Evolutionary conservation across 2,888 invertebrate genomes (phyloP), one percentile per base, ranked within the genome.

Genomic region (Calliscelio sp.): DNA sequence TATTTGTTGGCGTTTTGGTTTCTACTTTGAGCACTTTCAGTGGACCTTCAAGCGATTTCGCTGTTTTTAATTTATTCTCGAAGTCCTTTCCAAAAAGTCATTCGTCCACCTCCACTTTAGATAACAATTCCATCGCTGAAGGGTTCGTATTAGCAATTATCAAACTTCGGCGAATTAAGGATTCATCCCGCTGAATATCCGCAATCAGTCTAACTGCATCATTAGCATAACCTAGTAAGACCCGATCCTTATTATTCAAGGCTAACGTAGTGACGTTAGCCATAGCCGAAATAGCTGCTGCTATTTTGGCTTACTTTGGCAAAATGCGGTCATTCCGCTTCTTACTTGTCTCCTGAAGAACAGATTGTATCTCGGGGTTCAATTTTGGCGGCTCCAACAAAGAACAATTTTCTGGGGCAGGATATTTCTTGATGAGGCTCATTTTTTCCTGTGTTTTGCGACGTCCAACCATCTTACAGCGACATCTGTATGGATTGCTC

Each of bases 261-360:
- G 14, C 16, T 18, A 41, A n/a, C 14, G 51, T 35, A 0, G 24
- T n/a, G n/a, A n/a, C 65, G 32, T 85, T 81, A 11, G 41, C 66
- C 10, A 79, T 18, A 4, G 71, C 68, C 1, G 65, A 44, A 10
- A 78, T 20, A 1, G 73, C 55, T 5, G 77, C 74, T 35, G 81
- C 4, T 14, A 86, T 78, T 41, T 79, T 82, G 5, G 73, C 14
- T 38, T 84, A 78, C 18, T 86, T 84, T 1, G 63, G 46, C 2
- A 78, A 25, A 16, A 86, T 84, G 0, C 77, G 61, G 14, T 55
- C 66, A 55, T 78, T 81, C n/a, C 81, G 51, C 35, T 73, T 73
- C 11, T 38, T 35, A 14, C n/a, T 46, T 7, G 38, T 24, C 0
- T 78, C 78, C 1, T 25, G 11, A n/a, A 73, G 11, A 38, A 53